phyloP scores from a whole-genome alignment of 2,113 vertebrate genomes.

The Montifringilla adamsi region DNA sequence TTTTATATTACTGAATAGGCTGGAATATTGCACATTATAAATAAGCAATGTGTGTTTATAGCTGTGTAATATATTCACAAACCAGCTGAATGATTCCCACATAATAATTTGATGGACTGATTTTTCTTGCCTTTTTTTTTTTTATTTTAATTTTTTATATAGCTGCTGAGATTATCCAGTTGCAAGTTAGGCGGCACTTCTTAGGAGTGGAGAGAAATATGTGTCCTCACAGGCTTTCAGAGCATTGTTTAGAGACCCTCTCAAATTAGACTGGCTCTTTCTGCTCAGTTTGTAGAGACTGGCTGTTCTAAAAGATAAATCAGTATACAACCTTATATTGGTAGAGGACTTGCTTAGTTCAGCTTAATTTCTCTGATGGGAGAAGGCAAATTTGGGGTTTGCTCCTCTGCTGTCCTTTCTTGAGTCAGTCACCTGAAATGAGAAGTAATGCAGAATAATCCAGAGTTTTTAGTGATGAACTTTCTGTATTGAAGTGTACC shows the following conservation, averaged over 20 bases:
- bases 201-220: not conserved
- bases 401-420: not conserved
- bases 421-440: not conserved
- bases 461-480: not conserved
- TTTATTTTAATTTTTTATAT: not conserved
- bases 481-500: not conserved
- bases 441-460: not conserved
- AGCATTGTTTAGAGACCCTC: not conserved
- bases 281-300: not conserved
- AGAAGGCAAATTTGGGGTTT: not conserved
- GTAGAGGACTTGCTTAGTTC: not conserved
- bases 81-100: not conserved
- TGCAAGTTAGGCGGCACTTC: not conserved
- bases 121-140: no score
- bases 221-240: not conserved
- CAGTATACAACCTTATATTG: not conserved
- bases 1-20: not conserved
- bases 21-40: not conserved
- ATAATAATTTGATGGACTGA: not conserved
- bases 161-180: not conserved
- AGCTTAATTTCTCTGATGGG: not conserved
- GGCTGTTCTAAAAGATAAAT: not conserved
- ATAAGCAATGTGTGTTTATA: not conserved
- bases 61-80: not conserved
- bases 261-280: not conserved